phyloP scores from a whole-genome alignment of 92 coral and sea anemone genomes.

The Ricordea florida region DNA sequence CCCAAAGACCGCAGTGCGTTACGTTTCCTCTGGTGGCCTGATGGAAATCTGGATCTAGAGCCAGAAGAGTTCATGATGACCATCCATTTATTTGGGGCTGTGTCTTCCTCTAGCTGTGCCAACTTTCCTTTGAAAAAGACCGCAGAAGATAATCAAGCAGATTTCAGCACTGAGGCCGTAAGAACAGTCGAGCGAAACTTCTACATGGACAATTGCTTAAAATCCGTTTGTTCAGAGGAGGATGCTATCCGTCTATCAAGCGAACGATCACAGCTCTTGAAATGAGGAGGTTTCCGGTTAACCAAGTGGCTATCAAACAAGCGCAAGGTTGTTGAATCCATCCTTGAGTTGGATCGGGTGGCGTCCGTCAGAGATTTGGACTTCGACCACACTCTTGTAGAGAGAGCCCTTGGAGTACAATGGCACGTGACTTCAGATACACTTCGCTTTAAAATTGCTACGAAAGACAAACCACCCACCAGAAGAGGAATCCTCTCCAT shows the following conservation, averaged over 20 bases:
- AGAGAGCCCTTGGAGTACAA: neutral
- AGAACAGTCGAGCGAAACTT: neutral
- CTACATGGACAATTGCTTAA: constrained; percentile 15
- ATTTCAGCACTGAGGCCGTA: neutral
- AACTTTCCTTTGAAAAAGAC: constrained; percentile 5
- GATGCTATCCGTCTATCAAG: neutral
- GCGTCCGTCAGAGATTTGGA: constrained; percentile 19
- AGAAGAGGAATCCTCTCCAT: neutral
- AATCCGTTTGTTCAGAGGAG: neutral
- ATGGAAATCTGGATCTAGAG: neutral
- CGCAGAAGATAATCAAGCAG: neutral
- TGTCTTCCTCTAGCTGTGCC: constrained; percentile 32
- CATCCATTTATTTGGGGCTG: neutral
- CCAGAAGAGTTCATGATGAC: neutral
- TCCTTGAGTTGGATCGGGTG: constrained; percentile 18
- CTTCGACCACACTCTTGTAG: constrained; percentile 14
- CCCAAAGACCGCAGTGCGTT: neutral
- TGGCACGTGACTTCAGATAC: neutral
- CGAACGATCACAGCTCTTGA: neutral
- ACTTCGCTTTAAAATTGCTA: neutral
- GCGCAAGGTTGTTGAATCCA: neutral
- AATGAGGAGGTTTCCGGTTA: constrained; percentile 27
- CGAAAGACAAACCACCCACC: neutral
- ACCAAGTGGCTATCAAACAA: constrained; percentile 27
- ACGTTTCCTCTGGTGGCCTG: constrained; percentile 31